Evolutionary conservation across 2,797 vertebrate species (phyloP).

Genomic region (Hybognathus amarus): DNA sequence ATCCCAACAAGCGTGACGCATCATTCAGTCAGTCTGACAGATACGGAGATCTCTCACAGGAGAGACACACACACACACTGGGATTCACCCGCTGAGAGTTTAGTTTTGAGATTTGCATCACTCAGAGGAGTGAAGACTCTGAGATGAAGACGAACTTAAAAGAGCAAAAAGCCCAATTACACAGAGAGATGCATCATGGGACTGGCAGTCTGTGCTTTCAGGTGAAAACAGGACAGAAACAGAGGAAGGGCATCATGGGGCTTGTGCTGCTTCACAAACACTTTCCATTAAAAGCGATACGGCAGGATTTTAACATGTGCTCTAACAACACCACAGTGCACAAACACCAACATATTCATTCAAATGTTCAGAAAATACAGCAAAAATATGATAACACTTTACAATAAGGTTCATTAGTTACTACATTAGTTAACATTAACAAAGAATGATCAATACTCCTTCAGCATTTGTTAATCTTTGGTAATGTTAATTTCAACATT

Average conservation of each 20-base stretch:
- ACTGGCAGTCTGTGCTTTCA: constrained; percentile 56
- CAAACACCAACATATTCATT: neutral
- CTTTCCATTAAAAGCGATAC: neutral
- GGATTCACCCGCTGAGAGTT: neutral
- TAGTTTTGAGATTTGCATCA: neutral
- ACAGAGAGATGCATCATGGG: constrained; percentile 14
- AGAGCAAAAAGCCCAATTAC: constrained; percentile 37
- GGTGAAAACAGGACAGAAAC: constrained; percentile 55
- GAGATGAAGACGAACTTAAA: constrained; percentile 28
- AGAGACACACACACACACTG: neutral
- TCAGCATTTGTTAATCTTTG: too few relatives aligned
- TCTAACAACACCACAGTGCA: neutral
- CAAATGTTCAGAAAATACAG: neutral
- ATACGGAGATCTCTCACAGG: neutral
- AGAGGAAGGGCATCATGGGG: constrained; percentile 45
- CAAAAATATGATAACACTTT: too few relatives aligned
- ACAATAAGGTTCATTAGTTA: too few relatives aligned
- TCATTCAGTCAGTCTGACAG: too few relatives aligned
- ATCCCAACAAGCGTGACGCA: neutral
- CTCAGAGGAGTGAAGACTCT: neutral
- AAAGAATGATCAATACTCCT: too few relatives aligned
- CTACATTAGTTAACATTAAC: too few relatives aligned
- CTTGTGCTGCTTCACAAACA: constrained; percentile 22
- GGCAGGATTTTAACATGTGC: neutral
- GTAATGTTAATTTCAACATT: too few relatives aligned